Evolutionary conservation across 1,140 invertebrate genomes (phyloP), one percentile per base, ranked within the genome.

Genomic region (Stegodyphus dumicola): DNA sequence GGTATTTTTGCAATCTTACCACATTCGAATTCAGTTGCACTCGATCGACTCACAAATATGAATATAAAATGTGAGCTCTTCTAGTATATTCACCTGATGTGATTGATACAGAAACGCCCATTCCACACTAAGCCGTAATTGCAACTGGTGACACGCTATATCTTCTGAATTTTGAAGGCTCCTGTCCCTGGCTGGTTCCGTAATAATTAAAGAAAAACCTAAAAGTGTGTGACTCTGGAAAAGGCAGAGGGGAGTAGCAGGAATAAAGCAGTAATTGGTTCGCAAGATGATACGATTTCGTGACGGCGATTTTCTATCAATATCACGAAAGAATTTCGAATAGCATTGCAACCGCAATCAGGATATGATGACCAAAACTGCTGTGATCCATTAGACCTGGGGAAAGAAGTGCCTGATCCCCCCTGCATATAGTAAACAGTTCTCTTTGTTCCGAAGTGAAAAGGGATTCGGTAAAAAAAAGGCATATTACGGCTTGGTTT

Each of bases 281-380:
- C 33, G 74, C 33, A 33, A 76, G 64, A 64, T 49, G 54, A 76
- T 76, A 64, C 74, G 74, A 76, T 76, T 60, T 64, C 74, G 74
- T 76, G 74, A 60, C 74, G 11, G 11, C 7, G 18, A 60, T 64
- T 13, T 15, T 64, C 17, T 15, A 76, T 76, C 70, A 52, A 73
- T 73, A 9, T 33, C 1, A 69, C 67, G n/a, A 15, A 69, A 54
- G 18, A 15, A 76, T 76, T 76, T 15, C 64, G 17, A 65, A 76
- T 33, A 33, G 33, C 33, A 33, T 33, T 33, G 33, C 33, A 76
- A 49, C 56, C 13, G 10, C 54, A 76, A 76, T 33, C 49, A 17
- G 15, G 70, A 33, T 60, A 33, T 48, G 74, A 64, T 75, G 73
- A 75, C 56, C 73, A 75, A 56, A 65, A 33, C 18, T 11, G 18